These are phyloP conservation scores for Scaptomyza cyrtandrae DNA, from an alignment of 2,888 invertebrate species.

Conservation along the genomic window DNA sequence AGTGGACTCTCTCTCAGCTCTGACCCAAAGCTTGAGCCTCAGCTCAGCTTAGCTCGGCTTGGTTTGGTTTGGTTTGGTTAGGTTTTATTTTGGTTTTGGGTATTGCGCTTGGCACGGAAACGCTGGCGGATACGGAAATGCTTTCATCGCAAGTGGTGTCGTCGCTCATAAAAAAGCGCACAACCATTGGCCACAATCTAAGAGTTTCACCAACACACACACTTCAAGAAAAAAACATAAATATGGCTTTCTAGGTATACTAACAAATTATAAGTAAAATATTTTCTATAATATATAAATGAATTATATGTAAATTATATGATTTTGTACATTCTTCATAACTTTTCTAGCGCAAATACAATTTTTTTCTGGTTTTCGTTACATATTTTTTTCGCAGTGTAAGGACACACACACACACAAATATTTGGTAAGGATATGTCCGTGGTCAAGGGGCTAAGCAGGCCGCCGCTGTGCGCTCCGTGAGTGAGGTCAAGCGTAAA, in stretches of 20 bases:
- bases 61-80: conserved; percentile 12
- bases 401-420: conserved; percentile 7
- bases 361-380: background rate
- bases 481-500: conserved; percentile 78
- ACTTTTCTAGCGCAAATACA: too few species aligned
- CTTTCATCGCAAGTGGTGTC: conserved; percentile 81
- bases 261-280: background rate
- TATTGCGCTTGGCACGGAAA: conserved; percentile 42
- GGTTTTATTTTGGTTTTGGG: conserved; percentile 8
- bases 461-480: conserved; percentile 39
- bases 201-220: conserved; percentile 24
- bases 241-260: background rate
- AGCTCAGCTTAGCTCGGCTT: conserved; percentile 8
- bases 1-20: conserved; percentile 70
- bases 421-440: conserved; percentile 20
- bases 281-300: background rate
- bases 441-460: conserved; percentile 76
- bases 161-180: conserved; percentile 73
- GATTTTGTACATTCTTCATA: background rate
- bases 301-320: background rate
- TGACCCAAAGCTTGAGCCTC: conserved; percentile 20
- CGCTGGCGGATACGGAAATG: conserved; percentile 75
- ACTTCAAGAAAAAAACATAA: background rate
- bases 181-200: conserved; percentile 37
- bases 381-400: background rate